Base-by-base conservation (phyloP, 2,888 invertebrate species). In the Drosophila robusta region DNA sequence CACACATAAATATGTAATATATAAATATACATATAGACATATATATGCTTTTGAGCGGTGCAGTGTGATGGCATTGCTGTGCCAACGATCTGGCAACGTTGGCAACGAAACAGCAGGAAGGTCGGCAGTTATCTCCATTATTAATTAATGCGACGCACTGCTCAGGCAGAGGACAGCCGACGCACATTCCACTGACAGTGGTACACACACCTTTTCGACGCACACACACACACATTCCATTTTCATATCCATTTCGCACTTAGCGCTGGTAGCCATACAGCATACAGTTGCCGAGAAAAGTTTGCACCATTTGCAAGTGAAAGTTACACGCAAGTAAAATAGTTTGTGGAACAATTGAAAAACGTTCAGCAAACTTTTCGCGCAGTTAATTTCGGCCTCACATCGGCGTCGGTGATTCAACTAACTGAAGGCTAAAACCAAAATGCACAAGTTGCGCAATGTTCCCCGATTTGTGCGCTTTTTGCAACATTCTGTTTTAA, bases 131-230 rank as follows among this genome's bases (percentile, higher is more conserved):
- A 69, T 87, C 76, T 68, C 60, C 82, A 83, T 87, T 83, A 83
- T 83, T 87, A 87, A 82, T 87, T 82, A 83, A 87, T 85, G 82
- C 69, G 63, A 79, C 80, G 76, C 88, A 62, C 51, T 67, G 64
- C 49, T 63, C 61, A 71, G 51, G 49, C 63, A 62, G 47, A 54
- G 46, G 7, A 14, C 45, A 51, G 29, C 52, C 34, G 42, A 38
- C 42, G n/a, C 41, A 51, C 24, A 60, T 14, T 29, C 39, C 39
- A 51, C 46, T 22, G 16, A 45, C 12, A 29, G 26, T 47, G 18
- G 42, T 26, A 46, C 5, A 4, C 18, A n/a, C 11, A 14, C 22
- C 29, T 7, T 42, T 42, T 6, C 29, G 8, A 14, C 45, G n/a
- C 36, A 22, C 39, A 39, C 38, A 38, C 32, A 18, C 18, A 18